Base-by-base conservation (phyloP, 1,140 invertebrate species). In the Lycorma delicatula region DNA sequence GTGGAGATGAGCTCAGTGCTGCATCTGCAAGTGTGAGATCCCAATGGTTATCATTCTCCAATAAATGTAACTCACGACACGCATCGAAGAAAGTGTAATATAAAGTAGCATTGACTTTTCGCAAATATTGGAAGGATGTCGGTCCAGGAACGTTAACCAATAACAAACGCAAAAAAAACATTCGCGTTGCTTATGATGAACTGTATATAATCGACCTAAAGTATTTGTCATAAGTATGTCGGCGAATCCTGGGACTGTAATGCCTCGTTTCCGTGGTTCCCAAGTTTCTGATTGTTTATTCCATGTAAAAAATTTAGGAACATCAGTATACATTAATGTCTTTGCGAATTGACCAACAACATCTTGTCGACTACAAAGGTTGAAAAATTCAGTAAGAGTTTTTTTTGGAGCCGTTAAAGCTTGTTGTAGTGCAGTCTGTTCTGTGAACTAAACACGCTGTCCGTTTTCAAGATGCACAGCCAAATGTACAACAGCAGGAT, bases 351-450 rank as follows among this genome's bases (percentile, higher is more conserved):
- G 7, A 60, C 67, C 64, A 7, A 57, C 58, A 62, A 64, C 41
- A n/a, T n/a, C n/a, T n/a, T n/a, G n/a, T n/a, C n/a, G n/a, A n/a
- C n/a, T n/a, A 60, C 67, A 74, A 0, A 73, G 44, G 56, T 58
- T 31, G 57, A 74, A 74, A 63, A 75, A 76, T 12, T 59, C 65
- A 23, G 66, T 69, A 12, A 76, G 62, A 58, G 73, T 76, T 59
- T 73, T 74, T 27, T 60, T 50, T 50, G 66, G 67, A 60, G 70
- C 66, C 49, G 46, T 55, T 51, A 34, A 48, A 11, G 63, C 64
- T 58, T 52, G 60, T n/a, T 70, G 36, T 46, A 20, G 31, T 11
- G 59, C 61, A 58, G 67, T 74, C 13, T 56, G 16, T 41, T 49
- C 48, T 36, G 60, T 72, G 59, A 72, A 74, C 60, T 74, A 72